Evolutionary conservation across 2,797 vertebrate genomes (phyloP).

Genomic region (Trachops cirrhosus): DNA sequence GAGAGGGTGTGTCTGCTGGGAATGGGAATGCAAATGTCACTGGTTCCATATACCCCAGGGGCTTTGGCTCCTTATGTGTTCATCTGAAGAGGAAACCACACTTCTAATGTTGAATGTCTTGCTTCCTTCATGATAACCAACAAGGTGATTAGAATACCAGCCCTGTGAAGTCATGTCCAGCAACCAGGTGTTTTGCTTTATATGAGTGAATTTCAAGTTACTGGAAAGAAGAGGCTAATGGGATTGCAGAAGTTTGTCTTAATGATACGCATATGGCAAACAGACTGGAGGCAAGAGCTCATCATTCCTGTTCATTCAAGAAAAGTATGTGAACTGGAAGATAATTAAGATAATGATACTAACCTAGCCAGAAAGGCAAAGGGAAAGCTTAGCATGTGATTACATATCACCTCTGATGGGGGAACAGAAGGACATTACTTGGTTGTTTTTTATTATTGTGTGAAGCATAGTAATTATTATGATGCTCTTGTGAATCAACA

Average conservation of each 20-base stretch:
- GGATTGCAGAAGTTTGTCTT: background rate
- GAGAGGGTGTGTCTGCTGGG: background rate
- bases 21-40: background rate
- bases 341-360: background rate
- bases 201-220: background rate
- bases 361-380: background rate
- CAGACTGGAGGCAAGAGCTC: background rate
- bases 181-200: conserved; percentile 6
- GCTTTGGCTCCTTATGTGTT: background rate
- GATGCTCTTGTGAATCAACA: background rate
- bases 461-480: background rate
- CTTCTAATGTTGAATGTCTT: background rate
- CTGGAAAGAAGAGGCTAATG: background rate
- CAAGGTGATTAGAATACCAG: background rate
- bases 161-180: background rate
- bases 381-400: background rate
- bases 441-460: background rate
- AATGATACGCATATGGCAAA: background rate
- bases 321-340: background rate
- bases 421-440: background rate
- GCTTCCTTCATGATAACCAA: background rate
- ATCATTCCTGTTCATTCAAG: background rate
- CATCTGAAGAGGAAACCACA: background rate
- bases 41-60: background rate
- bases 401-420: background rate